These are phyloP conservation scores for Oostethus manadensis DNA, from an alignment of 2,113 vertebrate genomes.

Conservation along the genomic window DNA sequence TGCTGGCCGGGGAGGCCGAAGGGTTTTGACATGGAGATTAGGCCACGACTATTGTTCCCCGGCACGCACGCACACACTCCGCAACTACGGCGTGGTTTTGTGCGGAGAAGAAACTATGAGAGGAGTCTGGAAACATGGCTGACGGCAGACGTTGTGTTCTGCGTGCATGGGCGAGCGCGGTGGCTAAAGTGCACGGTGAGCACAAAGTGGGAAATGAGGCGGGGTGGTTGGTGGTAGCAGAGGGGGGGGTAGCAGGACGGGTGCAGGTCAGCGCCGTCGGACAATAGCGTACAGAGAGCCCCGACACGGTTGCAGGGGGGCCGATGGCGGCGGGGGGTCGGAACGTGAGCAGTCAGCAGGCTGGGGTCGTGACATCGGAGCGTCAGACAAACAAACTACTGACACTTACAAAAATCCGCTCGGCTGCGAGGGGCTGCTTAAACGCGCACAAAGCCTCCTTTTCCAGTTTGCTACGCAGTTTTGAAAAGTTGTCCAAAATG, in stretches of 20 bases:
- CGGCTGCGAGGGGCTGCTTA: conserved; percentile 53
- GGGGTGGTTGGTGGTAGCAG: conserved; percentile 48
- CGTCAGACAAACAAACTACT: conserved; percentile 73
- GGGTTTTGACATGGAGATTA: conserved; percentile 99
- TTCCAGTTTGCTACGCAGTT: neutral
- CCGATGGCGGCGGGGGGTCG: conserved; percentile 42
- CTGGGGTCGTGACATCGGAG: conserved; percentile 69
- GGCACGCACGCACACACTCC: conserved; percentile 45
- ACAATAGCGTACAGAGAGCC: conserved; percentile 65
- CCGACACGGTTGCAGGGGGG: conserved; percentile 13
- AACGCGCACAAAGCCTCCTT: conserved; percentile 37
- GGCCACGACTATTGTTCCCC: conserved; percentile 89
- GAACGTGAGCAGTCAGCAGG: conserved; percentile 82
- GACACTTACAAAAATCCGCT: conserved; percentile 66
- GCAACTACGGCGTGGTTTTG: conserved; percentile 4
- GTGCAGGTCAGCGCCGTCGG: conserved; percentile 58
- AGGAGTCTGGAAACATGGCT: conserved; percentile 80
- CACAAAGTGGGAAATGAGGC: conserved; percentile 60
- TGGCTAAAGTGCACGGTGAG: conserved; percentile 87
- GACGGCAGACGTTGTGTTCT: conserved; percentile 82
- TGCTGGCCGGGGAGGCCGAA: conserved; percentile 93
- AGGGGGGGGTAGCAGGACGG: conserved; percentile 31
- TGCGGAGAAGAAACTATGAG: conserved; percentile 5
- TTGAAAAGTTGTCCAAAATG: no score
- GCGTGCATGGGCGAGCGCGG: conserved; percentile 58